Conservation (phyloP, 2,113 vertebrate species). For the Barnardius zonarius region DNA sequence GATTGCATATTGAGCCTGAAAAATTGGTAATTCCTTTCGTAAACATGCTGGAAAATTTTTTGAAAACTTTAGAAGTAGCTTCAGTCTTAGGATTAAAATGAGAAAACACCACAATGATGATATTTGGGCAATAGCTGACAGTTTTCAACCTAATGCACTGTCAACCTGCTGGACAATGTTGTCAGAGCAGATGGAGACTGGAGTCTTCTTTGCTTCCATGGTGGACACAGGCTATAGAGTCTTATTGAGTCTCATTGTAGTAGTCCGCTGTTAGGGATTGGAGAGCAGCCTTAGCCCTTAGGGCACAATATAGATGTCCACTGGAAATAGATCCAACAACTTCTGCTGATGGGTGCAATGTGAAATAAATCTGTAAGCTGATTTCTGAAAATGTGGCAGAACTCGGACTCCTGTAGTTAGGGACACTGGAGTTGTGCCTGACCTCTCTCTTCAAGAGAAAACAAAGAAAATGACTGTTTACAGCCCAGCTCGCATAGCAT, state of each 20-base stretch:
- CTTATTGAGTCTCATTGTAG: fast-evolving
- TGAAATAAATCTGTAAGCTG: fast-evolving
- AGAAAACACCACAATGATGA: fast-evolving
- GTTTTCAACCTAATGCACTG: background rate
- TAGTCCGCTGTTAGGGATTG: background rate
- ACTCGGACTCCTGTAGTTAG: background rate
- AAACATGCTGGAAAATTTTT: background rate
- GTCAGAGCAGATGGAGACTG: background rate
- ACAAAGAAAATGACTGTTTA: background rate
- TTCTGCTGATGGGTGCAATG: background rate
- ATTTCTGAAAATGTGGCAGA: background rate
- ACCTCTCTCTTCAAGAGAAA: background rate
- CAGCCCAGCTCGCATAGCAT: background rate
- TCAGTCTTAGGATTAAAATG: no score
- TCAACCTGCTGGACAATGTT: fast-evolving
- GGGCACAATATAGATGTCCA: fast-evolving
- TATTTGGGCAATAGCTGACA: fast-evolving
- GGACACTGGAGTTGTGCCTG: fast-evolving
- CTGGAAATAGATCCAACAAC: background rate
- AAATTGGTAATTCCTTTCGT: background rate
- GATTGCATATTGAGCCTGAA: background rate
- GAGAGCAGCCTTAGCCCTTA: background rate
- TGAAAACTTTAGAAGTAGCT: background rate
- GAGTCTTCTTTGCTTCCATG: background rate
- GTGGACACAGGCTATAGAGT: fast-evolving